Evolutionary conservation across 2,797 vertebrate species (phyloP).

Genomic region (Dryobates pubescens): DNA sequence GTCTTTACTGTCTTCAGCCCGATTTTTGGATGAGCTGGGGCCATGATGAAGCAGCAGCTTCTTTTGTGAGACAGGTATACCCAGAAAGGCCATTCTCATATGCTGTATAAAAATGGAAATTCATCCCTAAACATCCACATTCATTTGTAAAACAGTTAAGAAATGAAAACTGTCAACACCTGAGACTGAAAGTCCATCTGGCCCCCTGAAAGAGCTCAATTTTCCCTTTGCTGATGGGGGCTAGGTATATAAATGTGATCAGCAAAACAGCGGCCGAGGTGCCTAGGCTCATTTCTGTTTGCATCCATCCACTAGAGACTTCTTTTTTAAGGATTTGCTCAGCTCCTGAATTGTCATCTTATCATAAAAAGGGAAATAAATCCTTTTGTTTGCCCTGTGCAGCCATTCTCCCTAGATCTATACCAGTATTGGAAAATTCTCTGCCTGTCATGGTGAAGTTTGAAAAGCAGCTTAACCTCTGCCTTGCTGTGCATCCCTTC

Average conservation of each 20-base stretch:
- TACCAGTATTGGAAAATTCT: background rate
- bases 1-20: background rate
- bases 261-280: background rate
- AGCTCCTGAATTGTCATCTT: slow-evolving; percentile 44
- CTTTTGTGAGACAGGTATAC: background rate
- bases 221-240: slow-evolving; percentile 24
- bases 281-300: slow-evolving; percentile 44
- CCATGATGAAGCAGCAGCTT: background rate
- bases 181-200: slow-evolving; percentile 51
- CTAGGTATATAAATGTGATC: slow-evolving; percentile 31
- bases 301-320: slow-evolving; percentile 44
- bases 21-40: background rate
- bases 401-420: background rate
- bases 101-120: slow-evolving; percentile 28
- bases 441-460: background rate
- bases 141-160: slow-evolving; percentile 40
- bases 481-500: background rate
- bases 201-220: slow-evolving; percentile 5
- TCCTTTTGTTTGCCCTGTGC: slow-evolving; percentile 31
- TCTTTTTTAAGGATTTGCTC: slow-evolving; percentile 29
- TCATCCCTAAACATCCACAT: slow-evolving; percentile 34
- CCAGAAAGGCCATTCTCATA: background rate
- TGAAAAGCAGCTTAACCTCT: slow-evolving; percentile 19
- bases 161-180: slow-evolving; percentile 50
- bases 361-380: slow-evolving; percentile 45